These are phyloP conservation scores for Chondrosia reniformis DNA, from an alignment of 37 sponge, comb jelly and placozoan species.

Conservation along the genomic window DNA sequence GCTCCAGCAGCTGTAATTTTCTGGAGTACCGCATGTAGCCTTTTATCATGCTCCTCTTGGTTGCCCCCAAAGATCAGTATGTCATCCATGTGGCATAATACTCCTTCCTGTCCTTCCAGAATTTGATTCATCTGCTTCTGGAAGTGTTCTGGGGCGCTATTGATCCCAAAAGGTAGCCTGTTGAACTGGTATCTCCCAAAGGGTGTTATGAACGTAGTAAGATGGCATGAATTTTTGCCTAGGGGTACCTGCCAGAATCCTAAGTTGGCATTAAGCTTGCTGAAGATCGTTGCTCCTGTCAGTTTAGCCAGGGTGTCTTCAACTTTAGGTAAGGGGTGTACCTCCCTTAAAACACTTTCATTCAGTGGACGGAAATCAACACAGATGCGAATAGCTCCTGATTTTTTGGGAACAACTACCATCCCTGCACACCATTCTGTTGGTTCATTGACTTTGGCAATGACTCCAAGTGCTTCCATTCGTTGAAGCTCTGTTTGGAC, in stretches of 20 bases:
- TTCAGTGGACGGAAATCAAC: not conserved
- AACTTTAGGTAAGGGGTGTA: not conserved
- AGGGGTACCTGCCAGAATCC: slow-evolving; percentile 7
- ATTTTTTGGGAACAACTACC: slow-evolving; percentile 19
- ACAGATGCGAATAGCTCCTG: not conserved
- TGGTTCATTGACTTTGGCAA: not conserved
- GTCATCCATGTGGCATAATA: slow-evolving; percentile 9
- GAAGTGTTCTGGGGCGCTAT: slow-evolving; percentile 8
- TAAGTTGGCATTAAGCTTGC: not conserved
- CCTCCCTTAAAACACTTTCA: not conserved
- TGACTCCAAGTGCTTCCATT: slow-evolving; percentile 1
- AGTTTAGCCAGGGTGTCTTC: not conserved
- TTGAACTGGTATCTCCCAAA: not conserved
- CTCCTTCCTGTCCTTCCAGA: not conserved
- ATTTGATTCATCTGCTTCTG: not conserved
- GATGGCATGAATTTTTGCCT: not conserved
- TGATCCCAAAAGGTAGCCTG: not conserved
- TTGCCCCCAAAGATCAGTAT: not conserved
- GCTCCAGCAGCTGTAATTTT: too few species aligned
- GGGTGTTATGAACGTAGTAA: slow-evolving; percentile 8
- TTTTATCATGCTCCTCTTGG: not conserved
- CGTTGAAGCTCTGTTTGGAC: not conserved
- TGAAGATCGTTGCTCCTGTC: not conserved
- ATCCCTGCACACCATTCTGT: slow-evolving; percentile 15
- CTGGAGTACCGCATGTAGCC: too few species aligned